These are phyloP conservation scores for Australoheros scitulus DNA, from an alignment of 2,113 vertebrate species.

Conservation along the genomic window DNA sequence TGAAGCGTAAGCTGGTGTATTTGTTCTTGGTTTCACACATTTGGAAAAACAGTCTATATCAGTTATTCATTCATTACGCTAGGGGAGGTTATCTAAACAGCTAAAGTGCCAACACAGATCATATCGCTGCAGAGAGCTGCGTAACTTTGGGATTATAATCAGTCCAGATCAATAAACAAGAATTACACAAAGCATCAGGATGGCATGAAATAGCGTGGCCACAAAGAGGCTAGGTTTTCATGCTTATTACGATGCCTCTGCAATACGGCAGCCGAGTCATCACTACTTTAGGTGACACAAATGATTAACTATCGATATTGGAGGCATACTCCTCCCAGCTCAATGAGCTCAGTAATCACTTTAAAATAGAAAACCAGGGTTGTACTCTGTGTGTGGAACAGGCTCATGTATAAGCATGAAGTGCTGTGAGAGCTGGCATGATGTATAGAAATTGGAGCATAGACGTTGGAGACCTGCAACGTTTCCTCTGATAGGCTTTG, in stretches of 20 bases:
- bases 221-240: background rate
- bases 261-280: conserved; percentile 33
- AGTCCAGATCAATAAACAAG: conserved; percentile 54
- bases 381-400: background rate
- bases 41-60: background rate
- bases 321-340: conserved; percentile 17
- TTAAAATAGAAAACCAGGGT: conserved; percentile 10
- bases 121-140: conserved; percentile 16
- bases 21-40: conserved; percentile 11
- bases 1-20: background rate
- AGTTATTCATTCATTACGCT: conserved; percentile 24
- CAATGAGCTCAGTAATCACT: conserved; percentile 35
- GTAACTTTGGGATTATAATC: conserved; percentile 34
- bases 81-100: background rate
- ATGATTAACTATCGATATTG: conserved; percentile 43
- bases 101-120: conserved; percentile 45
- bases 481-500: background rate
- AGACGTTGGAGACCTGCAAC: conserved; percentile 23
- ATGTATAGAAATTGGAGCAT: conserved; percentile 37
- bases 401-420: conserved; percentile 4
- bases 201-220: conserved; percentile 10
- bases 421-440: background rate
- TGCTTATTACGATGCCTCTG: background rate
- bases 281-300: conserved; percentile 37
- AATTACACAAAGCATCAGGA: conserved; percentile 18